Evolutionary conservation across 1,140 invertebrate genomes (phyloP).

Genomic region (Pseudobourletiella spinata): DNA sequence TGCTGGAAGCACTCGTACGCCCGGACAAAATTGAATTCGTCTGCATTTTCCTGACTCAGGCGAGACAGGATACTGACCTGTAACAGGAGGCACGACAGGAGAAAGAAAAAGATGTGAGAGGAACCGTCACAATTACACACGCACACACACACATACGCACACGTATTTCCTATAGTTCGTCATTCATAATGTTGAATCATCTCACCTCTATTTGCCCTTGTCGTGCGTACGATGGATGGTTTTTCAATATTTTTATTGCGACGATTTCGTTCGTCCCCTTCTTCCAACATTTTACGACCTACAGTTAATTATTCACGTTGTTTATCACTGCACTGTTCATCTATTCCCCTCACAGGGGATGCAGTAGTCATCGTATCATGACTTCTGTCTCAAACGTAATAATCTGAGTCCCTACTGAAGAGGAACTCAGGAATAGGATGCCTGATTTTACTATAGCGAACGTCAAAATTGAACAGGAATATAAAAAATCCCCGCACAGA

Average conservation of each 20-base stretch:
- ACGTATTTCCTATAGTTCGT: too few relatives aligned
- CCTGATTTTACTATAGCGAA: neutral
- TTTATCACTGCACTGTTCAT: too few relatives aligned
- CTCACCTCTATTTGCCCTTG: slow-evolving; percentile 98
- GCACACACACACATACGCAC: too few relatives aligned
- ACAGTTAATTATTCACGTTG: slow-evolving; percentile 32
- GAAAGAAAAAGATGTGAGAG: too few relatives aligned
- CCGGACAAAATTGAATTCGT: slow-evolving; percentile 99
- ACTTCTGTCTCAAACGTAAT: neutral
- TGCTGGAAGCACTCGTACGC: slow-evolving; percentile 99
- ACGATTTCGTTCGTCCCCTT: slow-evolving; percentile 99
- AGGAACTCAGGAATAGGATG: neutral
- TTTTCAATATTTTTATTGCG: slow-evolving; percentile 99
- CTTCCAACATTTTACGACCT: slow-evolving; percentile 99
- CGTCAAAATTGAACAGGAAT: neutral
- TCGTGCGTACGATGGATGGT: slow-evolving; percentile 98
- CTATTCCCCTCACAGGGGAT: too few relatives aligned
- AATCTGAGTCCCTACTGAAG: neutral
- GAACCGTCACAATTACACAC: too few relatives aligned
- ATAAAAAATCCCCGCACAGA: neutral
- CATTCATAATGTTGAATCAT: slow-evolving; percentile 33
- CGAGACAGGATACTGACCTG: slow-evolving; percentile 93
- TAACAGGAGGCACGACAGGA: too few relatives aligned
- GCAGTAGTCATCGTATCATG: too few relatives aligned
- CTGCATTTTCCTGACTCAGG: slow-evolving; percentile 97